Conservation (phyloP, 64 coral and sea anemone species). For the Pachyseris speciosa region DNA sequence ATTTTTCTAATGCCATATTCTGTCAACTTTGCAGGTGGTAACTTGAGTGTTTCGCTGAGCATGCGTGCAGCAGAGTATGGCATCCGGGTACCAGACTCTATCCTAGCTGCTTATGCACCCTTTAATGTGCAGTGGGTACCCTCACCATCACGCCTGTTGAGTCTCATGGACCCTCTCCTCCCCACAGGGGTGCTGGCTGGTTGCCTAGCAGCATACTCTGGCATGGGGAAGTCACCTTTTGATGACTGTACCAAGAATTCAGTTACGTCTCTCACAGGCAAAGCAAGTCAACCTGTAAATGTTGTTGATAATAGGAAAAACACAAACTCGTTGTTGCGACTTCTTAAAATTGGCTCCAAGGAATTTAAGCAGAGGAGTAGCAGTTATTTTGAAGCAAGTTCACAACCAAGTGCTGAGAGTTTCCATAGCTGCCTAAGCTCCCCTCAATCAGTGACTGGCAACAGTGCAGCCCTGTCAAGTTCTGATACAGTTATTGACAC, state of each 20-base stretch:
- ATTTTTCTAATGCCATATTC: not conserved
- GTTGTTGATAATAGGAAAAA: slow-evolving; percentile 52
- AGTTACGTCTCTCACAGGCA: slow-evolving; percentile 55
- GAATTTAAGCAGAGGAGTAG: not conserved
- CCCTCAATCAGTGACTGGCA: not conserved
- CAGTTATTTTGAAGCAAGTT: not conserved
- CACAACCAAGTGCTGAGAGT: slow-evolving; percentile 36
- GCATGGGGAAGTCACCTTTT: slow-evolving; percentile 93
- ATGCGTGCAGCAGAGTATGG: slow-evolving; percentile 94
- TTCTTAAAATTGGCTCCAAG: not conserved
- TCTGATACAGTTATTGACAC: not conserved
- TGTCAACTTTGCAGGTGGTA: slow-evolving; percentile 66
- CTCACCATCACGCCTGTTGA: slow-evolving; percentile 84
- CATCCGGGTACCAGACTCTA: slow-evolving; percentile 80
- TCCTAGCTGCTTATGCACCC: slow-evolving; percentile 82
- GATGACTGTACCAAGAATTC: slow-evolving; percentile 85
- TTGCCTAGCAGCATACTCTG: slow-evolving; percentile 86
- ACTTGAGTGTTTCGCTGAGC: slow-evolving; percentile 86
- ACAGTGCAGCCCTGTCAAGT: not conserved
- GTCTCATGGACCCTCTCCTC: slow-evolving; percentile 84
- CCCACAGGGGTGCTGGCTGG: slow-evolving; percentile 81
- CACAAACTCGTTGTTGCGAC: slow-evolving; percentile 49
- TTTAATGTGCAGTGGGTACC: slow-evolving; percentile 93
- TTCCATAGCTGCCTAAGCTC: slow-evolving; percentile 87
- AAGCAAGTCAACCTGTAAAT: slow-evolving; percentile 30